Evolutionary conservation across 2,113 vertebrate genomes (phyloP).

Genomic region (Takifugu bimaculatus): DNA sequence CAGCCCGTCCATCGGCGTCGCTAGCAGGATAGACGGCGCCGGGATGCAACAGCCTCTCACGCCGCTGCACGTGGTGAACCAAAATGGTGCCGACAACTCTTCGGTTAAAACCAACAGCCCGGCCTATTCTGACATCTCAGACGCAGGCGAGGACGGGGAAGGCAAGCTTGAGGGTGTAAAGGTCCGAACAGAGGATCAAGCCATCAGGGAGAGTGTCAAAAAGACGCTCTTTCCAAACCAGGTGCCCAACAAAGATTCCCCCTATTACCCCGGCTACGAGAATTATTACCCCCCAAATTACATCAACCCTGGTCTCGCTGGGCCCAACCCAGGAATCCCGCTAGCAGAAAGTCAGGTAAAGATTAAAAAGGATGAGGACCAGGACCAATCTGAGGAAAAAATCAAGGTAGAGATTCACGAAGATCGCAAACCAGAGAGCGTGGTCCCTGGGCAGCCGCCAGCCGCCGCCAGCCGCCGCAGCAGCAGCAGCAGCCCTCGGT

Average conservation of each 20-base stretch:
- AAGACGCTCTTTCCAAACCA: constrained; percentile 90
- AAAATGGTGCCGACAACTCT: constrained; percentile 92
- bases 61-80: constrained; percentile 85
- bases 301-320: constrained; percentile 84
- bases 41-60: constrained; percentile 86
- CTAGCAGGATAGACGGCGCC: constrained; percentile 85
- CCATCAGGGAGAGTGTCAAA: constrained; percentile 90
- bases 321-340: constrained; percentile 77
- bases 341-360: constrained; percentile 80
- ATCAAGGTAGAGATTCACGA: constrained; percentile 84
- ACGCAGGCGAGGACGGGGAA: constrained; percentile 95
- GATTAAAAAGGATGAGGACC: constrained; percentile 90
- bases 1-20: constrained; percentile 90
- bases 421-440: constrained; percentile 85
- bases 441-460: constrained; percentile 55
- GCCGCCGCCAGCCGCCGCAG: constrained; percentile 16
- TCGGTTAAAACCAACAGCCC: constrained; percentile 97
- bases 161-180: constrained; percentile 87
- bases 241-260: constrained; percentile 87
- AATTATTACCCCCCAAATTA: constrained; percentile 94
- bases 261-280: constrained; percentile 89
- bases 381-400: constrained; percentile 82
- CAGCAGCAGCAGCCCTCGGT: constrained; percentile 74
- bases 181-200: constrained; percentile 83
- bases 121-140: constrained; percentile 96